Conservation (phyloP, 2,797 vertebrate genomes). For the Sebastes vulpes region DNA sequence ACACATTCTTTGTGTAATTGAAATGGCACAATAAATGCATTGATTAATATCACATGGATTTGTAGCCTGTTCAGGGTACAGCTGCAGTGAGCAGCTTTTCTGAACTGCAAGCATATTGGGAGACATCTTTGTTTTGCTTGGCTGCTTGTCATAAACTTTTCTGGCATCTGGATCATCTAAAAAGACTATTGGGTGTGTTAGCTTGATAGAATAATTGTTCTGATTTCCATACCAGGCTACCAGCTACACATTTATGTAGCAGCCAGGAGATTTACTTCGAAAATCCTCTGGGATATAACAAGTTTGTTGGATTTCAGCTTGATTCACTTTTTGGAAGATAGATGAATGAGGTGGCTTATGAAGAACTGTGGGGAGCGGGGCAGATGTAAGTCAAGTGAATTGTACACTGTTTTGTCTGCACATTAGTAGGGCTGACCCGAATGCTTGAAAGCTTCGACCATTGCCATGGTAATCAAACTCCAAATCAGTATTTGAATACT, state of each 20-base stretch:
- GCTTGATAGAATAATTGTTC: conserved; percentile 51
- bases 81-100: conserved; percentile 41
- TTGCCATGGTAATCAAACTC: too few species aligned
- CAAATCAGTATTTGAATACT: too few species aligned
- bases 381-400: not conserved
- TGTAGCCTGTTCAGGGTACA: conserved; percentile 20
- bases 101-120: conserved; percentile 38
- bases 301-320: conserved; percentile 11
- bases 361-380: not conserved
- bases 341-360: not conserved
- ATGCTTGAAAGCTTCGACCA: too few species aligned
- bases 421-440: not conserved
- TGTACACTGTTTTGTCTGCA: not conserved
- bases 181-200: conserved; percentile 48
- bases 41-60: conserved; percentile 60
- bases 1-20: conserved; percentile 50
- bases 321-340: conserved; percentile 13
- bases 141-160: conserved; percentile 28
- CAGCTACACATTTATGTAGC: conserved; percentile 42
- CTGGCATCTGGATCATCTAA: conserved; percentile 52
- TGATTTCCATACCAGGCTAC: conserved; percentile 45
- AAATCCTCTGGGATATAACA: conserved; percentile 29
- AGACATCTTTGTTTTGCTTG: conserved; percentile 49
- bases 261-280: conserved; percentile 31
- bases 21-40: conserved; percentile 37